A percentile compares a stretch with the other conserved stretches of the same genome.
Evolutionary conservation across 2,888 invertebrate genomes (phyloP).

Genomic region (Caenorhabditis uteleia): DNA sequence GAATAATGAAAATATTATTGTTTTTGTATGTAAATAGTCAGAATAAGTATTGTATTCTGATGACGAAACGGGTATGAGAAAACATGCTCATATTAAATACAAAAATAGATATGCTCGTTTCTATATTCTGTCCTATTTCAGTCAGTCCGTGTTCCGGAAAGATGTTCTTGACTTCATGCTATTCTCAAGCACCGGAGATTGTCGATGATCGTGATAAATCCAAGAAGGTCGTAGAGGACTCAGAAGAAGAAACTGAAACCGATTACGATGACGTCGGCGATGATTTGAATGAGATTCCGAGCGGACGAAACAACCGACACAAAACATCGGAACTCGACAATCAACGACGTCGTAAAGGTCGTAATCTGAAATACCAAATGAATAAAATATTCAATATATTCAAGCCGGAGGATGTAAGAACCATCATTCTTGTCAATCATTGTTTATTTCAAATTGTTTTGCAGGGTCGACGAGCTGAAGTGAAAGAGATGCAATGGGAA

Average conservation of each 20-base stretch:
- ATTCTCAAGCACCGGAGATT: constrained; percentile 44
- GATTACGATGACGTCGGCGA: constrained; percentile 48
- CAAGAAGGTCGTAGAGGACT: constrained; percentile 50
- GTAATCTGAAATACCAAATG: constrained; percentile 30
- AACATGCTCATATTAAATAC: background rate
- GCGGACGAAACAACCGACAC: constrained; percentile 22
- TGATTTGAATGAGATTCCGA: constrained; percentile 25
- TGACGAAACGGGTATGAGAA: background rate
- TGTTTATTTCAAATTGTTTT: constrained; percentile 10
- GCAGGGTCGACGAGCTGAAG: constrained; percentile 53
- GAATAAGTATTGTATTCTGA: too few species aligned
- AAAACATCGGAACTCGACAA: constrained; percentile 21
- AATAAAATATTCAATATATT: constrained; percentile 29
- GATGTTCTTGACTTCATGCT: constrained; percentile 44
- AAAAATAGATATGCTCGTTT: background rate
- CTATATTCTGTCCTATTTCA: constrained; percentile 13
- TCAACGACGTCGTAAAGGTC: constrained; percentile 5
- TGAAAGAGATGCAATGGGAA: constrained; percentile 47
- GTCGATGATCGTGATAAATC: constrained; percentile 40
- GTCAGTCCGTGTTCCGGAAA: constrained; percentile 44
- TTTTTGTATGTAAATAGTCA: too few species aligned
- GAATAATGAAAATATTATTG: background rate
- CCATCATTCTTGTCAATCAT: background rate
- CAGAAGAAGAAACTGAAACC: constrained; percentile 47
- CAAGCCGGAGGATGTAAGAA: constrained; percentile 20